These are phyloP conservation scores for Philotrypesis tridentata DNA, from an alignment of 1,140 invertebrate genomes.

Conservation along the genomic window DNA sequence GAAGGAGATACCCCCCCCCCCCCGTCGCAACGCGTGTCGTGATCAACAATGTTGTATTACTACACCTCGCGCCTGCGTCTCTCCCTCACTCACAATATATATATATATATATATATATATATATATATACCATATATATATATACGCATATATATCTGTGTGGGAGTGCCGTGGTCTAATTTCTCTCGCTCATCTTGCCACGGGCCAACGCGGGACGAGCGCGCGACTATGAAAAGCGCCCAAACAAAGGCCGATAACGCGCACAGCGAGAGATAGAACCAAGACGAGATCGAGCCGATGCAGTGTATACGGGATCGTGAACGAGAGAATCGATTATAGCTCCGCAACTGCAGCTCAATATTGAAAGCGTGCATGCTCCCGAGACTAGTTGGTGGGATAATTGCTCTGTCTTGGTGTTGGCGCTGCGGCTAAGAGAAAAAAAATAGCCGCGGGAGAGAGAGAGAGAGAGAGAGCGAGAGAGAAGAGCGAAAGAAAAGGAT, in stretches of 20 bases:
- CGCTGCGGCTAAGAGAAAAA: too few relatives aligned
- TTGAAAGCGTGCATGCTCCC: background rate
- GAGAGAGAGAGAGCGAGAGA: background rate
- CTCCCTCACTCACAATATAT: background rate
- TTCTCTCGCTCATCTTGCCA: too few relatives aligned
- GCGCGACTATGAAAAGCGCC: too few relatives aligned
- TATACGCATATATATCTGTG: background rate
- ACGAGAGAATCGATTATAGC: background rate
- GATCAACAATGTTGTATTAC: slow-evolving; percentile 34
- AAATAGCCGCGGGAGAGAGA: too few relatives aligned
- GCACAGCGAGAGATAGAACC: too few relatives aligned
- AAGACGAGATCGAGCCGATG: too few relatives aligned
- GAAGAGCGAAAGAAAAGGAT: background rate
- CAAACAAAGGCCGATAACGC: too few relatives aligned
- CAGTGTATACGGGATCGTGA: background rate
- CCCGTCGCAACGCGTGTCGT: slow-evolving; percentile 15
- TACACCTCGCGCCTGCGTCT: background rate
- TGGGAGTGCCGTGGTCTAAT: too few relatives aligned
- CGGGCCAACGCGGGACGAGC: too few relatives aligned
- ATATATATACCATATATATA: too few relatives aligned
- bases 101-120: background rate
- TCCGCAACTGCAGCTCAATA: background rate
- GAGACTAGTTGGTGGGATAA: background rate
- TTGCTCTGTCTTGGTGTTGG: background rate
- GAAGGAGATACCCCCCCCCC: too few relatives aligned